These are phyloP conservation scores for Alligator sinensis DNA, from an alignment of 2,113 vertebrate species.

Conservation along the genomic window DNA sequence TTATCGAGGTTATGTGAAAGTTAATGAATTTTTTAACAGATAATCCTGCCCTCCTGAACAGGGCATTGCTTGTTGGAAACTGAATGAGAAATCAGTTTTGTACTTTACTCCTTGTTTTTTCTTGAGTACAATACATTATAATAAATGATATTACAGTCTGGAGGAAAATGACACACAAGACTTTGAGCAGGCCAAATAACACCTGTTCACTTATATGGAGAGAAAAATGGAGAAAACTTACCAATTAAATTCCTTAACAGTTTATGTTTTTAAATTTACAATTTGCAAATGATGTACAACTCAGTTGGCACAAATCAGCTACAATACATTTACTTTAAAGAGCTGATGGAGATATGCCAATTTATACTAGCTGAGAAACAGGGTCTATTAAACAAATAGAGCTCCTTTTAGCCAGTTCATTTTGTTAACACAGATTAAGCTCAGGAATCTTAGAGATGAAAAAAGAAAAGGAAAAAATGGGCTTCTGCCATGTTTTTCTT, in stretches of 20 bases:
- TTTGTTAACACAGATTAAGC: background rate
- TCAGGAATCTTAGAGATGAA: background rate
- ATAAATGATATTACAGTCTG: background rate
- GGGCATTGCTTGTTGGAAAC: constrained; percentile 9
- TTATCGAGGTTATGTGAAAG: constrained; percentile 44
- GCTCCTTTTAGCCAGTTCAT: background rate
- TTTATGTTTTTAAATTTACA: background rate
- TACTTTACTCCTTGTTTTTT: constrained; percentile 8
- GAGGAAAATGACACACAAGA: background rate
- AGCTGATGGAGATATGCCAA: background rate
- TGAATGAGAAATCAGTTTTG: constrained; percentile 22
- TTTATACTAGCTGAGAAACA: background rate
- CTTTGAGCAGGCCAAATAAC: background rate
- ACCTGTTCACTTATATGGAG: background rate
- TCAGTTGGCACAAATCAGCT: background rate
- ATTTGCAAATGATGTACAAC: background rate
- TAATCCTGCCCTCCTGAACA: constrained; percentile 28
- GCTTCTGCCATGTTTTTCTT: background rate
- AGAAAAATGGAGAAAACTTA: background rate
- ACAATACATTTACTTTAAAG: background rate
- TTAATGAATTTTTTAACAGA: constrained; percentile 57
- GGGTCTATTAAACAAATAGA: background rate
- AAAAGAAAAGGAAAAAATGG: background rate
- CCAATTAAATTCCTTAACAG: background rate
- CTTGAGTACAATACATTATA: background rate